Evolutionary conservation across 2,113 vertebrate genomes (phyloP).

Genomic region (Chloropsis cyanopogon): DNA sequence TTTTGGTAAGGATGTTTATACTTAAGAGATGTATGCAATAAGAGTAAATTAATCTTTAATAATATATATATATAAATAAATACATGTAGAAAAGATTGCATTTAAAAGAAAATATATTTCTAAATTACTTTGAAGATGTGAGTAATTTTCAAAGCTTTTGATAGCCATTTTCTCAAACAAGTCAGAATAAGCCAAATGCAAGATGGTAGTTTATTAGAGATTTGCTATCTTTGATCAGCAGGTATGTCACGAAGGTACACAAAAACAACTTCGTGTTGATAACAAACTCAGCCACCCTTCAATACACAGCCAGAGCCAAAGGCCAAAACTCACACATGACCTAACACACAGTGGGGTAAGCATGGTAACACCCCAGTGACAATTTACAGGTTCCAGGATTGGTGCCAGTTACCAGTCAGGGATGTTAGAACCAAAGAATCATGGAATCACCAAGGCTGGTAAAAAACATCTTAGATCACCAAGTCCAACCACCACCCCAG

Average conservation of each 20-base stretch:
- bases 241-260: background rate
- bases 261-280: background rate
- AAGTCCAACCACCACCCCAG: background rate
- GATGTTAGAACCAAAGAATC: background rate
- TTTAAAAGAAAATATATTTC: background rate
- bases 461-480: background rate
- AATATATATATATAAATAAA: background rate
- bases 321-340: background rate
- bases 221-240: background rate
- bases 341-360: accelerated
- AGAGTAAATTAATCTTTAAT: background rate
- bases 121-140: background rate
- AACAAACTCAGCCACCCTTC: background rate
- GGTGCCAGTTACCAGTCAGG: background rate
- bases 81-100: background rate
- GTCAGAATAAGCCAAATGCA: background rate
- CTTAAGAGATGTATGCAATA: background rate
- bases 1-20: background rate
- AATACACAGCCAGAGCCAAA: background rate
- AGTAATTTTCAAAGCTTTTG: background rate
- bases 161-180: background rate
- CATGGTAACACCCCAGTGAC: accelerated
- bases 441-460: accelerated
- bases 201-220: background rate
- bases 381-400: no score